A percentile compares a stretch with the other conserved stretches of the same genome.
Conservation (phyloP, 2,888 invertebrate species). For the Nematopogon swammerdamellus region DNA sequence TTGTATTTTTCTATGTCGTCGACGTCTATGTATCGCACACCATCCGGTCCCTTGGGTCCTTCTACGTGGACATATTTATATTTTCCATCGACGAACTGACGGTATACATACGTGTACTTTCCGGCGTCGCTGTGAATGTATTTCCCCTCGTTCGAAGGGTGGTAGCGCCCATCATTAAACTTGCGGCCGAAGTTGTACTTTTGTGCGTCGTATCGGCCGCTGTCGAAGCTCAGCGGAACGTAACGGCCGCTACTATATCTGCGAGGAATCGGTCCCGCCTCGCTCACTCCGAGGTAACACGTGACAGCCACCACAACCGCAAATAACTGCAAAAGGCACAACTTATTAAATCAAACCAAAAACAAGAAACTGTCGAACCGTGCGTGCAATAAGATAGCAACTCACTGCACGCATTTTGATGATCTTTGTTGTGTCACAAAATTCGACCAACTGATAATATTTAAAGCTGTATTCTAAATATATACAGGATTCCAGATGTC, state of each 20-base stretch:
- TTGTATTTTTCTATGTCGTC: slow-evolving; percentile 4
- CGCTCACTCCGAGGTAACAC: too few relatives aligned
- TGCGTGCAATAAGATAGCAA: too few relatives aligned
- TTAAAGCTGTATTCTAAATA: background rate
- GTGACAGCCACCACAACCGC: too few relatives aligned
- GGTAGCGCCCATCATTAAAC: slow-evolving; percentile 40
- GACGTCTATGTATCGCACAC: slow-evolving; percentile 6
- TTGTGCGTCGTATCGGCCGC: slow-evolving; percentile 31
- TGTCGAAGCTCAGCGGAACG: slow-evolving; percentile 8
- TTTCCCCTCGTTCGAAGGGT: slow-evolving; percentile 43
- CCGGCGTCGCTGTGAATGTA: slow-evolving; percentile 54
- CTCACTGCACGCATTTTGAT: background rate
- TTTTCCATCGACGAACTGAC: slow-evolving; percentile 36
- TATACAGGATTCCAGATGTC: background rate
- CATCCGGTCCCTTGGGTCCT: slow-evolving; percentile 28
- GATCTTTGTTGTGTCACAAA: background rate
- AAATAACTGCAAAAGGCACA: too few relatives aligned
- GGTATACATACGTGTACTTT: slow-evolving; percentile 44
- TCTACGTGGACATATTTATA: slow-evolving; percentile 47
- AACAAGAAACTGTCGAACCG: too few relatives aligned
- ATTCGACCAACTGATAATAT: background rate
- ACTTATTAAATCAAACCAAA: too few relatives aligned
- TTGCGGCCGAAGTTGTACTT: slow-evolving; percentile 19
- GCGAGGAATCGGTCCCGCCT: too few relatives aligned
- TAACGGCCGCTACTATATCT: background rate